These are phyloP conservation scores for Sebastes kiyomatsui DNA, from an alignment of 2,797 vertebrate genomes.

Conservation along the genomic window DNA sequence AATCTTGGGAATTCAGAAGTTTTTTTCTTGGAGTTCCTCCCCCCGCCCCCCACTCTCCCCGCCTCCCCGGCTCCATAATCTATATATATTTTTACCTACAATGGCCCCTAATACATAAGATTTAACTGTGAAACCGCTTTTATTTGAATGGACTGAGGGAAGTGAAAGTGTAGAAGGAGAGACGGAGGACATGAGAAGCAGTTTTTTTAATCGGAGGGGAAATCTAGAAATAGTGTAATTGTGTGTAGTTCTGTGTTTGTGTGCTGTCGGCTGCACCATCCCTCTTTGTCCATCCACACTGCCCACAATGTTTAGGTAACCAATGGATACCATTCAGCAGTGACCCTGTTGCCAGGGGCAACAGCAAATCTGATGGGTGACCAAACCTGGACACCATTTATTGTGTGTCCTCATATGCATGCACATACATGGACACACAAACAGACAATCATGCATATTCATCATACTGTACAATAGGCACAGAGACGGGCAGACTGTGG, in stretches of 20 bases:
- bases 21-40: no score
- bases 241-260: neutral
- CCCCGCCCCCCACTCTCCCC: no score
- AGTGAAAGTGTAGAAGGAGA: neutral
- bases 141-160: neutral
- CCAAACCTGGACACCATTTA: slow-evolving; percentile 7
- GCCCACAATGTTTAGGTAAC: slow-evolving; percentile 53
- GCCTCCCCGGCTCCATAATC: no score
- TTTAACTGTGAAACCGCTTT: neutral
- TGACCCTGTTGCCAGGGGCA: slow-evolving; percentile 55
- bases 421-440: neutral
- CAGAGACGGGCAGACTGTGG: neutral
- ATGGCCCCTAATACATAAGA: neutral
- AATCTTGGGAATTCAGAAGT: no score
- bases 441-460: slow-evolving; percentile 4
- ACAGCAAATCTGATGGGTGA: slow-evolving; percentile 43
- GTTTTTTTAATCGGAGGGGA: neutral
- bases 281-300: slow-evolving; percentile 19
- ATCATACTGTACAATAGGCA: slow-evolving; percentile 1
- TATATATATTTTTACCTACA: neutral
- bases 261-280: neutral
- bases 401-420: neutral
- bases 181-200: neutral
- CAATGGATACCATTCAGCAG: slow-evolving; percentile 50
- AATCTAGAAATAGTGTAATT: neutral